Evolutionary conservation across 2,888 invertebrate species (phyloP).

Genomic region (Hoplodrina ambigua): DNA sequence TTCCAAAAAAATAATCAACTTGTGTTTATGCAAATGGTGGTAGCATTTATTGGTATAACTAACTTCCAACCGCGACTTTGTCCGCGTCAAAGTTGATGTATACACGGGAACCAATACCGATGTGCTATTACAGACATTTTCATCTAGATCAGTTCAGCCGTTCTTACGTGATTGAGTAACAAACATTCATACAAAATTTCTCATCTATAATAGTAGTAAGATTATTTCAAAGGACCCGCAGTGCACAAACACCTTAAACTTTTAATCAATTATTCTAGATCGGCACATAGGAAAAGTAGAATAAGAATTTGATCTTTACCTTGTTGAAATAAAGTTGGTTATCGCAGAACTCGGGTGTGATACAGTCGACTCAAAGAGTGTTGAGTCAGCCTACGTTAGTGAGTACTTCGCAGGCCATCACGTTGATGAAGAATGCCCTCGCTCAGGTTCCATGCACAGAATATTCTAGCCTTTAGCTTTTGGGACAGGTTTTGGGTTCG

Average conservation of each 20-base stretch:
- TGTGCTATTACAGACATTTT: too few species aligned
- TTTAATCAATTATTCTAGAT: constrained; percentile 10
- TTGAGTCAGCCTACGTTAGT: constrained; percentile 80
- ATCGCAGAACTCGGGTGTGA: constrained; percentile 86
- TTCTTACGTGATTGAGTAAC: too few species aligned
- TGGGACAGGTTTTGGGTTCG: constrained; percentile 50
- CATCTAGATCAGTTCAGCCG: too few species aligned
- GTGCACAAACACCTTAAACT: constrained; percentile 6
- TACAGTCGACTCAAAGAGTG: constrained; percentile 87
- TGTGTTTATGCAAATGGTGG: not conserved
- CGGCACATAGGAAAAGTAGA: constrained; percentile 2
- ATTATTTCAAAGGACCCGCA: not conserved
- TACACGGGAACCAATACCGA: too few species aligned
- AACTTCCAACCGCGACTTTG: too few species aligned
- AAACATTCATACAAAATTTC: too few species aligned
- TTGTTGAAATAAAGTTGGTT: constrained; percentile 49
- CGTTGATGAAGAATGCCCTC: constrained; percentile 80
- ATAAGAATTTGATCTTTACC: constrained; percentile 22
- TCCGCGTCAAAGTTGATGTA: too few species aligned
- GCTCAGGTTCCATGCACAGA: constrained; percentile 71
- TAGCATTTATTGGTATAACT: too few species aligned
- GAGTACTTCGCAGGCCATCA: constrained; percentile 83
- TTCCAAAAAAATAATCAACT: not conserved
- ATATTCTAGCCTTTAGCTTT: constrained; percentile 62
- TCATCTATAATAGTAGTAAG: too few species aligned